Conservation (phyloP, 2,888 invertebrate genomes). For the Aporophyla lueneburgensis region DNA sequence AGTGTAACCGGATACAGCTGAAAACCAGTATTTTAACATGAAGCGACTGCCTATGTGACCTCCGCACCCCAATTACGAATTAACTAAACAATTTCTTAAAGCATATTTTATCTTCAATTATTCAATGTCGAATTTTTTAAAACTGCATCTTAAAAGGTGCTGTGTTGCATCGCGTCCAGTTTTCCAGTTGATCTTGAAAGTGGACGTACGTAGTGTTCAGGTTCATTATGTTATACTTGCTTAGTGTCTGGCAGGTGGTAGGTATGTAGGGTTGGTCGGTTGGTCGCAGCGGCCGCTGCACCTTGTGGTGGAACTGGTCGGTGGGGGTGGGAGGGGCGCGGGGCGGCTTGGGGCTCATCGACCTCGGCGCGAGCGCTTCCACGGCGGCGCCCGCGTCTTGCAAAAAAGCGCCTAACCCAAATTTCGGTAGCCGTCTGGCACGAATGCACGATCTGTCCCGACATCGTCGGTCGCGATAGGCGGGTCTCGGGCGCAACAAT, state of each 20-base stretch:
- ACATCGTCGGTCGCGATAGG: slow-evolving; percentile 43
- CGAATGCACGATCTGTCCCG: slow-evolving; percentile 79
- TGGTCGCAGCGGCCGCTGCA: slow-evolving; percentile 84
- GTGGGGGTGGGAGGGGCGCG: slow-evolving; percentile 70
- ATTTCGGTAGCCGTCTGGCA: slow-evolving; percentile 88
- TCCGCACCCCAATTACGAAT: no score
- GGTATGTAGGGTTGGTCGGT: slow-evolving; percentile 87
- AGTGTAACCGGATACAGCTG: no score
- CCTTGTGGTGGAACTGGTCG: slow-evolving; percentile 89
- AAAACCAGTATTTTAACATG: no score
- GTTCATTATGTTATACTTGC: slow-evolving; percentile 80
- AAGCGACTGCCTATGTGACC: no score
- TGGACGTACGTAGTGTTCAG: slow-evolving; percentile 68
- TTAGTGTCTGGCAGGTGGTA: slow-evolving; percentile 90
- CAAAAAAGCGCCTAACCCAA: slow-evolving; percentile 88
- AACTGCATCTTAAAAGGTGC: slow-evolving; percentile 13
- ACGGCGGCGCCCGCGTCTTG: slow-evolving; percentile 80
- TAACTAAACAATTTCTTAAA: neutral
- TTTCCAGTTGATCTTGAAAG: slow-evolving; percentile 70
- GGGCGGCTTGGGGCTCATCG: slow-evolving; percentile 82
- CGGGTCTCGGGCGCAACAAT: slow-evolving; percentile 73
- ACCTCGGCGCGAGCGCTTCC: slow-evolving; percentile 81
- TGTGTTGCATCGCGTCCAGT: slow-evolving; percentile 36
- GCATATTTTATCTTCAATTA: slow-evolving; percentile 1
- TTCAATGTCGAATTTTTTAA: slow-evolving; percentile 22